phyloP scores from a whole-genome alignment of 2,113 vertebrate species.

The Carassius auratus region DNA sequence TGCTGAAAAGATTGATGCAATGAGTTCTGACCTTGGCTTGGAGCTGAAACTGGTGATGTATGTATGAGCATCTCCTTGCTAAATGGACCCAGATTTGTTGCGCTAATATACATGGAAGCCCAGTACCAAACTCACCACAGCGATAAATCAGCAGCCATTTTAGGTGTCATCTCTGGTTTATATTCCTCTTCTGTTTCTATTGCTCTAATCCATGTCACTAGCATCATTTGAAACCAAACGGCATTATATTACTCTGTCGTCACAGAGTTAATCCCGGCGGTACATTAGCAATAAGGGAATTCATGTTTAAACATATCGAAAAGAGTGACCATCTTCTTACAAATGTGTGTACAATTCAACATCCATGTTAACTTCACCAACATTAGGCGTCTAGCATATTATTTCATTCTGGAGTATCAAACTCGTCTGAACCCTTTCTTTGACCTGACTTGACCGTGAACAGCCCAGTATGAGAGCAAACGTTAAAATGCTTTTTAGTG shows the following conservation, averaged over 20 bases:
- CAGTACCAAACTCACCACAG: constrained; percentile 93
- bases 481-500: not conserved
- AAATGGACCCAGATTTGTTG: constrained; percentile 99
- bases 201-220: constrained; percentile 99
- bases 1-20: constrained; percentile 99
- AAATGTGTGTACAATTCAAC: not conserved
- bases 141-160: constrained; percentile 99
- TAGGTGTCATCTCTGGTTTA: constrained; percentile 99
- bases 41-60: constrained; percentile 98
- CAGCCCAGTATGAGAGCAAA: not conserved
- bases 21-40: constrained; percentile 98
- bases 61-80: constrained; percentile 99
- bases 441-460: not conserved
- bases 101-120: constrained; percentile 99
- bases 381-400: not conserved
- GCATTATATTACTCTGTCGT: constrained; percentile 22
- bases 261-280: not conserved
- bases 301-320: not conserved
- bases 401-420: not conserved
- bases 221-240: constrained; percentile 97
- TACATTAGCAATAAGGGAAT: not conserved
- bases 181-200: constrained; percentile 99
- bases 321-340: not conserved
- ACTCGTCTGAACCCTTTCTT: not conserved
- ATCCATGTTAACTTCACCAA: not conserved